Base-by-base conservation (phyloP, 2,888 invertebrate species). In the Drosophila nigricruria region DNA sequence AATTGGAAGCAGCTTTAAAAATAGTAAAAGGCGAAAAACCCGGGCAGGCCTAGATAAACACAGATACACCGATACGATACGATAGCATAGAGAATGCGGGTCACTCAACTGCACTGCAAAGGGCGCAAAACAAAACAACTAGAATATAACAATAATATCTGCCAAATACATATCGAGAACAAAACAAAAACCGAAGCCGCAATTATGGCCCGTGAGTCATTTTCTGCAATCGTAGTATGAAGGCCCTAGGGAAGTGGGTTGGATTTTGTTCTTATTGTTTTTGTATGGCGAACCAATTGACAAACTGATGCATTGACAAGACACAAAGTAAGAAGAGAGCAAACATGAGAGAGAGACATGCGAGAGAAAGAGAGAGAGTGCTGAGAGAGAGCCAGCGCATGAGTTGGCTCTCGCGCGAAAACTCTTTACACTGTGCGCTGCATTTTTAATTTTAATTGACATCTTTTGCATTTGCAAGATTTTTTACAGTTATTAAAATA, bases 401-500 rank as follows among this genome's bases (percentile, higher is more conserved):
- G n/a, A 25, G 8, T 5, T 23, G 6, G 10, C 23, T 42, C 42
- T 56, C 56, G 40, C 56, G 42, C 30, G 42, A 42, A 56, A 42
- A 30, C 30, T 73, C 67, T 77, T 77, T 54, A 73, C 79, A 75
- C 66, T 74, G 62, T 74, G 62, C 57, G 61, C 42, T 80, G 75
- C 80, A 54, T 69, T 71, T 79, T 77, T 70, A 72, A 73, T 81
- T 27, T 61, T 69, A 72, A 64, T 70, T 79, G 79, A 73, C 77
- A 88, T 81, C 59, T 81, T 82, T 81, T 76, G 73, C 70, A 87
- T 79, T 85, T 71, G 67, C 58, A 70, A 84, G 74, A 87, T 87
- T 81, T 79, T 81, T 57, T 59, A 79, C 80, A 62, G 70, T 73
- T 87, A 74, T 79, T 88, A 71, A 70, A 76, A 80, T 56, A 70